Base-by-base conservation (phyloP, 2,888 invertebrate genomes). In the Polia nebulosa region DNA sequence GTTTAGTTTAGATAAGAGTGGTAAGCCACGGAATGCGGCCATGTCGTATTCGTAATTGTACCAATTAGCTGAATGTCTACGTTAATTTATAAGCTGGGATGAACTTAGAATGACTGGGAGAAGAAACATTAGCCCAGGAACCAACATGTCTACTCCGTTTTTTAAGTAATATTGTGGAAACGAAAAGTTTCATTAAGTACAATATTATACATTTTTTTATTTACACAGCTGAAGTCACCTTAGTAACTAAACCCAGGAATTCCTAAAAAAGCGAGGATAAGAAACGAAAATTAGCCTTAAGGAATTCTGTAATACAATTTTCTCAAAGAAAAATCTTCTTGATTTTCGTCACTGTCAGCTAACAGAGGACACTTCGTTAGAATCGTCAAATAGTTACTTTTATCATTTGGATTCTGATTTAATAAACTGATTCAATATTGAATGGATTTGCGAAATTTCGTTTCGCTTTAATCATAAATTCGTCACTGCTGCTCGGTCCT, bases 51-150 rank as follows among this genome's bases (percentile, higher is more conserved):
- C 81, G 85, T 92, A 91, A 93, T 94, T 93, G 90, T 87, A 78
- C 86, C 93, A 93, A 93, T 94, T 93, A 93, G 89, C 88, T 81
- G 86, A 89, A 91, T 86, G 89, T 89, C 89, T 90, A 84, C 85
- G 85, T 88, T 92, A 92, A 93, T 93, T 91, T 88, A 89, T 85
- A 88, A 84, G 84, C 84, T 81, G 84, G 74, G 82, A 88, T 88
- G 82, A 86, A 89, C 83, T 69, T 61, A 70, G 58, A 51, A 51
- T 82, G 77, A 80, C 69, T 67, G 76, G 80, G 76, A 66, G 68
- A 62, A 62, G 47, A 76, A 80, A 80, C 60, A 78, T 71, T 72
- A 70, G 65, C 65, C 72, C 74, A 68, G 73, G 7, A 17, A 9
- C 34, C 25, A 15, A 44, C 9, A 49, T 41, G 13, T 52, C 52